A percentile compares a stretch with the other conserved stretches of the same genome.
Conservation (phyloP, 2,888 invertebrate genomes). For the Tenthredo scrophulariae region DNA sequence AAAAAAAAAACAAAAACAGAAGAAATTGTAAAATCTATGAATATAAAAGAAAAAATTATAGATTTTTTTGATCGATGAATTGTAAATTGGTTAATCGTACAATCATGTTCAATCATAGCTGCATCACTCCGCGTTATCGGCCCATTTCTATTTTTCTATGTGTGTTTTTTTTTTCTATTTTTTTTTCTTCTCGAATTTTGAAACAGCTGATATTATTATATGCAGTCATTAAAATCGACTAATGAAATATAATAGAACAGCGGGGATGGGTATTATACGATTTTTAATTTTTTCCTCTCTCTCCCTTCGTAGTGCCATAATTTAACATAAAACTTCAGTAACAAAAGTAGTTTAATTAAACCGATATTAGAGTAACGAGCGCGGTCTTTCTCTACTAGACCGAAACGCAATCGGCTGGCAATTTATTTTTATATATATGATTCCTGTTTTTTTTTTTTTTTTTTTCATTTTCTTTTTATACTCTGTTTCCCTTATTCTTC, state of each 20-base stretch:
- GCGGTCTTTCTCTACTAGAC: not conserved
- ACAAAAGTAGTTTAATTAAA: constrained; percentile 47
- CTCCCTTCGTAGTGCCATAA: not conserved
- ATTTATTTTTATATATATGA: not conserved
- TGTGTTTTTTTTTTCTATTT: no score
- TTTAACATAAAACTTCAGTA: constrained; percentile 1
- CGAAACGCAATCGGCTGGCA: not conserved
- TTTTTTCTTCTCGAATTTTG: not conserved
- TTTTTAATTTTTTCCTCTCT: not conserved
- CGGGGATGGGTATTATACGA: not conserved
- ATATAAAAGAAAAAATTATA: no score
- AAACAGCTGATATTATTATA: not conserved
- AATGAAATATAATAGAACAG: no score
- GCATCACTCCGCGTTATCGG: no score
- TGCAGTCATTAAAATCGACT: not conserved
- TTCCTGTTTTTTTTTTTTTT: no score
- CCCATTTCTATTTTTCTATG: no score
- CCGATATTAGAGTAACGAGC: constrained; percentile 28
- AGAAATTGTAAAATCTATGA: not conserved
- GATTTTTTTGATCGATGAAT: no score
- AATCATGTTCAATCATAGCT: no score
- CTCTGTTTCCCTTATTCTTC: not conserved
- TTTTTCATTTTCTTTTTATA: not conserved
- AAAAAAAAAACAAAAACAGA: not conserved
- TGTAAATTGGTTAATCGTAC: no score